Evolutionary conservation across 2,797 vertebrate genomes (phyloP), one percentile per base, ranked within the genome.

Genomic region (Semotilus atromaculatus): DNA sequence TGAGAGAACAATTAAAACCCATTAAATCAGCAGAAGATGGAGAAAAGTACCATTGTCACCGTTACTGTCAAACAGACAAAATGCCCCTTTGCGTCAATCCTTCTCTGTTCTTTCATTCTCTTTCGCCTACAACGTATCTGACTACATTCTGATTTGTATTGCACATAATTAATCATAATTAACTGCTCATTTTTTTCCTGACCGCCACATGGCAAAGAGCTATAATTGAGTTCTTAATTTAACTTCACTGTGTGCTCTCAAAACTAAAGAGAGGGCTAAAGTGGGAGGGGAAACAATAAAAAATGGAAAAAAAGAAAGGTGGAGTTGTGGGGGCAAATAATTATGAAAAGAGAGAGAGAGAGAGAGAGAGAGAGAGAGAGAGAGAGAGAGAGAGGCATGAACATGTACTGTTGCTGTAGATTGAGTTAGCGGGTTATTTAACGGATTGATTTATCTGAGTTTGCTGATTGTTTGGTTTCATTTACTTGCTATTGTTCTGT

Each of bases 81-180:
- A 64, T 19, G 10, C 40, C 31, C n/a, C 10, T 67, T 83, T 51
- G 34, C 18, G 7, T 67, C 72, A 83, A 26, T 67, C n/a, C n/a
- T 68, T 68, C 36, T 10, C 19, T 36, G 16, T 79, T 53, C 60
- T 67, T 85, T 78, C 73, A 40, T 40, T 31, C 40, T 83, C 34
- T 43, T 70, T 75, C 7, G 16, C 38, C 29, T 68, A 31, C 66
- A 29, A 53, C 51, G 34, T 26, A 80, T 67, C 29, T 80, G 53
- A 71, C 43, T 48, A 51, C 70, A 34, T 40, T 70, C 82, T 45
- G 38, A 60, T 72, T 81, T 71, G 45, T 74, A 60, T 55, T 34
- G 53, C 11, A 40, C 66, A 53, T 70, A 84, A 84, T 87, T 81
- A 62, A 84, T 26, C 62, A 60, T 81, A 83, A 86, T 83, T 70